Base-by-base conservation (phyloP, 2,888 invertebrate species). In the Idaea aversata region DNA sequence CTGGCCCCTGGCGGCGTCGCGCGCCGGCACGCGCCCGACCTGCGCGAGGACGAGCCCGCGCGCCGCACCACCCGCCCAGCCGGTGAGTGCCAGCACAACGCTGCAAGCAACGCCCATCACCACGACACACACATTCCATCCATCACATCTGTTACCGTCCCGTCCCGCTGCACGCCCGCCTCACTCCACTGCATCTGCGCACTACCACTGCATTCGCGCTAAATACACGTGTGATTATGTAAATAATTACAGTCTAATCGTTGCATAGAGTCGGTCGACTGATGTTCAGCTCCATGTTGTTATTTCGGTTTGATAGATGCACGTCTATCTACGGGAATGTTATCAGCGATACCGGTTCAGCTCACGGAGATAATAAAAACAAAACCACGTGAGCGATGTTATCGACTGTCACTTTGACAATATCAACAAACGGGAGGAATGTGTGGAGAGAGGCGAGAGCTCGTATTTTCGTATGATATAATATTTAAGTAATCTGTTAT, bases 31-130 rank as follows among this genome's bases (percentile, higher is more conserved):
- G 94, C 95, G 77, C 95, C 95, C 73, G 90, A 94, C 75, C 90
- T 95, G 81, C 90, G 94, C 68, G 95, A 95, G 86, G 95, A 95
- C 86, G 94, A 95, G 79, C 95, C 95, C 85, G 94, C 94, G 74
- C 93, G 95, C 64, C 94, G 95, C 77, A 94, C 94, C 82, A 92
- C 93, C 76, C 93, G 95, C 72, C 94, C 95, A 79, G 95, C 95
- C 88, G 95, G 95, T 95, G 88, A 95, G 95, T 94, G 75, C 79
- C 68, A 62, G 59, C 63, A 61, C 65, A 38, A 58, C 64, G 61
- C 65, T 92, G 90, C 81, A 86, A 86, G 80, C 73, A 82, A 93
- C 66, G 71, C 91, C 91, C 93, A 79, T 93, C 93, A 94, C 82
- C 64, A 60, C 63, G 34, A 64, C 58, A 61, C 65, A 58, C 15